phyloP scores from a whole-genome alignment of 2,113 vertebrate species.

The Vidua chalybeata region DNA sequence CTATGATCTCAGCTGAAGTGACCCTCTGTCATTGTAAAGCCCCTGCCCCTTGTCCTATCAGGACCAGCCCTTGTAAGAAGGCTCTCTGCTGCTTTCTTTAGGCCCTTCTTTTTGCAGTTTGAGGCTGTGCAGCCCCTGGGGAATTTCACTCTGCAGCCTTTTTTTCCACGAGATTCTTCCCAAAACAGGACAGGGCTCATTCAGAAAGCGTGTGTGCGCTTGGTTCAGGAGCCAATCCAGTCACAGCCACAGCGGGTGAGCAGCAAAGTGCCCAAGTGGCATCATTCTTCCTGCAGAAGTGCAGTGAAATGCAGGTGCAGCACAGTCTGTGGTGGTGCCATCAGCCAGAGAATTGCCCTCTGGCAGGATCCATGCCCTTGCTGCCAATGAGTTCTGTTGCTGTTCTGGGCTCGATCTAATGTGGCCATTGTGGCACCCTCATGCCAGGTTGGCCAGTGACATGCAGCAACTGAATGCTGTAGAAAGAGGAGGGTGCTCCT shows the following conservation, averaged over 20 bases:
- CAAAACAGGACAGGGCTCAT: neutral
- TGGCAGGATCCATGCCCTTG: neutral
- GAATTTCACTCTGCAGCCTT: neutral
- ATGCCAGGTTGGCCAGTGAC: too few species aligned
- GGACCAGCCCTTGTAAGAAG: neutral
- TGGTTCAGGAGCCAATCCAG: neutral
- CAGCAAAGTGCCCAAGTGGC: neutral
- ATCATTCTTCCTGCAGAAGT: neutral
- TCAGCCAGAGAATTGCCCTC: neutral
- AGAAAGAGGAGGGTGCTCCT: neutral
- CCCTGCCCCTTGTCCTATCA: rapidly evolving
- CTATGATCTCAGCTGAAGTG: neutral
- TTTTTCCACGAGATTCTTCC: neutral
- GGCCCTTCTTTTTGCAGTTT: neutral
- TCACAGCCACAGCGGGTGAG: neutral
- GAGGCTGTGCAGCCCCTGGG: neutral
- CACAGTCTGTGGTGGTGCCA: neutral
- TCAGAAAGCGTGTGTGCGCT: rapidly evolving
- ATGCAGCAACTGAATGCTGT: neutral
- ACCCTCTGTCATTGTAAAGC: neutral
- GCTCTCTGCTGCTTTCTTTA: neutral
- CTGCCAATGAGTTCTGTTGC: neutral
- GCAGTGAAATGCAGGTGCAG: neutral
- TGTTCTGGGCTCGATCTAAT: rapidly evolving
- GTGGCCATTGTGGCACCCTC: neutral